These are phyloP conservation scores for Grammomys dolichurus DNA, from an alignment of 2,113 vertebrate genomes.

Conservation along the genomic window DNA sequence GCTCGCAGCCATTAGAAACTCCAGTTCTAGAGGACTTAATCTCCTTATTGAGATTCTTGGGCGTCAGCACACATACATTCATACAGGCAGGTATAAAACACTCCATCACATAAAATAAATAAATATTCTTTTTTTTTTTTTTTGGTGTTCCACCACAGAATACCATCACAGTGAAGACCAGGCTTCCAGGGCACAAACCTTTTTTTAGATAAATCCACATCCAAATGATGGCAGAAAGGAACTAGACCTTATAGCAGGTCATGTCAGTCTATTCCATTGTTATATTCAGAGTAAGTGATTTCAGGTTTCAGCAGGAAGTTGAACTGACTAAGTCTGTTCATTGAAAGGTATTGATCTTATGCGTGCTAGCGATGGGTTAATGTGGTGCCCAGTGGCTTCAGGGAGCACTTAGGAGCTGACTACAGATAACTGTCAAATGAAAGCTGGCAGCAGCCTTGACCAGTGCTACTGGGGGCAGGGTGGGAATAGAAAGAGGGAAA, in stretches of 20 bases:
- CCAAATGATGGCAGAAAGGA: background rate
- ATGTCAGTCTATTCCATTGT: background rate
- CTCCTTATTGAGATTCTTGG: background rate
- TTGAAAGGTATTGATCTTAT: background rate
- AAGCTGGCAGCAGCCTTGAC: background rate
- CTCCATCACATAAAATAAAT: background rate
- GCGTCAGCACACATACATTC: background rate
- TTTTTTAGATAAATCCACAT: background rate
- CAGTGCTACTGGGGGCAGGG: background rate
- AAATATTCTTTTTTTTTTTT: too few relatives aligned
- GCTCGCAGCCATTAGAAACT: background rate
- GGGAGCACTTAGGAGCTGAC: background rate
- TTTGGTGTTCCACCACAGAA: background rate
- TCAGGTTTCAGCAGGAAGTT: background rate
- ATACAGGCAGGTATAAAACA: background rate
- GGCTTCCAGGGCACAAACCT: background rate
- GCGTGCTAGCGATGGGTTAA: background rate
- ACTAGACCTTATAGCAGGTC: background rate
- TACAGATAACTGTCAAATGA: background rate
- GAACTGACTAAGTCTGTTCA: background rate
- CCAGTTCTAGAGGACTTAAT: background rate
- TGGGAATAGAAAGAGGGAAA: background rate
- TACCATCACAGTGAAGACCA: background rate
- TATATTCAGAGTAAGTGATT: background rate
- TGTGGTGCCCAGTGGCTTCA: background rate